Base-by-base conservation (phyloP, 2,888 invertebrate genomes). In the Ophioninae sp. region DNA sequence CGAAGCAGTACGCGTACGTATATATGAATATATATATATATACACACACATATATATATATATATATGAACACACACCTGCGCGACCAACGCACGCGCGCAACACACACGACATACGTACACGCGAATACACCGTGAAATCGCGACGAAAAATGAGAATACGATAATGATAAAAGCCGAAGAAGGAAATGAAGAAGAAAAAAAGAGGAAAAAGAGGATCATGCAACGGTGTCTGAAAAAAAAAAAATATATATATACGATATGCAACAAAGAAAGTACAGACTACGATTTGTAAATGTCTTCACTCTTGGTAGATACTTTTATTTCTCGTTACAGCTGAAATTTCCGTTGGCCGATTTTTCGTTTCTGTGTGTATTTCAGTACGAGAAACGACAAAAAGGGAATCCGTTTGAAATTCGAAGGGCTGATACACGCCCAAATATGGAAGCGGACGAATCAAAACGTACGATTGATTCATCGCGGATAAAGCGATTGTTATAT, bases 201-300 rank as follows among this genome's bases (percentile, higher is more conserved):
- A 59, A 20, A 7, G 5, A 59, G 7, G n/a, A 17, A 70, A 70
- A 20, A 90, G 90, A 81, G 69, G 70, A 82, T 84, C 81, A 79
- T 81, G 72, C 75, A 81, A 84, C 81, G 89, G 87, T 91, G 91
- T 90, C 88, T 91, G 91, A 91, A 84, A 87, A 50, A 91, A 90
- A 91, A 91, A 84, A 87, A 50, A 91, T 90, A 91, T 91, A 91
- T 90, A 91, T 91, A 91, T 90, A 91, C 90, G 89, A 91, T 90
- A 91, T 91, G 89, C 91, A 89, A 90, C 1, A 30, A 90, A 90
- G 88, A 87, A 90, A 88, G 86, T 85, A 89, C 86, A 81, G 74
- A 75, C 62, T 69, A n/a, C 44, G 23, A 78, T 75, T 84, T 72
- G 65, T 73, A 69, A 64, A 75, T 61, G 10, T 81, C 70, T 44